These are phyloP conservation scores for Leucophenga varia DNA, from an alignment of 1,140 invertebrate species.

Conservation along the genomic window DNA sequence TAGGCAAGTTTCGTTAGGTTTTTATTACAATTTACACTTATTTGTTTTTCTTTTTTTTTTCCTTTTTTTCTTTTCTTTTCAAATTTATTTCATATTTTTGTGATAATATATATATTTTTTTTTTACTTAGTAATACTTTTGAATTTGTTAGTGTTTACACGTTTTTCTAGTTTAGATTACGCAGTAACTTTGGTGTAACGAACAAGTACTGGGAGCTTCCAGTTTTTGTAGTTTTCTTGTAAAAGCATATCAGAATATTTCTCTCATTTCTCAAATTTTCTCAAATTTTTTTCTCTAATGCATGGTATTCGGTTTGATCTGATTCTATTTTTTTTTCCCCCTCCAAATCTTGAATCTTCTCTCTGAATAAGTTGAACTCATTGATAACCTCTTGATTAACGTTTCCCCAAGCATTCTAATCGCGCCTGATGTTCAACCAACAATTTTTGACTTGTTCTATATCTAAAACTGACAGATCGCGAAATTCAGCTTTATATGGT, in stretches of 20 bases:
- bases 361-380: slow-evolving; percentile 64
- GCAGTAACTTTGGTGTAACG: slow-evolving; percentile 91
- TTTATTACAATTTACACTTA: no score
- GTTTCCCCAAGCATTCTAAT: slow-evolving; percentile 63
- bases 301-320: slow-evolving; percentile 16
- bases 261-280: slow-evolving; percentile 77
- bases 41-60: no score
- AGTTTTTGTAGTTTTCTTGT: slow-evolving; percentile 69
- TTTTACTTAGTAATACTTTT: no score
- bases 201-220: slow-evolving; percentile 86
- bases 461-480: slow-evolving; percentile 58
- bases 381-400: slow-evolving; percentile 56
- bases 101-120: no score
- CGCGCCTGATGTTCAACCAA: slow-evolving; percentile 66
- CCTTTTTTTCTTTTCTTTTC: no score
- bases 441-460: slow-evolving; percentile 63
- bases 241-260: slow-evolving; percentile 84
- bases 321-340: slow-evolving; percentile 17
- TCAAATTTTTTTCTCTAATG: slow-evolving; percentile 58
- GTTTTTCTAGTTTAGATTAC: no score
- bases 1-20: no score
- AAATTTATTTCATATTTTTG: no score
- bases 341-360: slow-evolving; percentile 55
- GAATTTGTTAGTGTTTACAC: no score
- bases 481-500: slow-evolving; percentile 58